Evolutionary conservation across 2,113 vertebrate species (phyloP), one percentile per base, ranked within the genome.

Genomic region (Albula goreensis): DNA sequence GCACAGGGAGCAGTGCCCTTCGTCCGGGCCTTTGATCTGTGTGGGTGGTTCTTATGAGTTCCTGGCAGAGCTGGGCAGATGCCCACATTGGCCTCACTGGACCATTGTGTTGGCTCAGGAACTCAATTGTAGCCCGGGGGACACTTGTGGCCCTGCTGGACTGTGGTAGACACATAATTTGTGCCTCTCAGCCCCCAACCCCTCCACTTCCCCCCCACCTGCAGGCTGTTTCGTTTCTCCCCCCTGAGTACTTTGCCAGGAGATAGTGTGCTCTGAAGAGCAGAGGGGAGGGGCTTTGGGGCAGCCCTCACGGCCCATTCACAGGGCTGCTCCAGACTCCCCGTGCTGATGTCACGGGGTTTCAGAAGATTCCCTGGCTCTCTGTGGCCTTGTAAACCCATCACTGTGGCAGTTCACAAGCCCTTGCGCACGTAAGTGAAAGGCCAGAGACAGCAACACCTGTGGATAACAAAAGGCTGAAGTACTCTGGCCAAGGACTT

Each of bases 141-240:
- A 78, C 25, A 56, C 52, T 85, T 53, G 66, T 22, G 25, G 66
- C 63, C 70, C 83, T 77, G 70, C 79, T 85, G 70, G 22, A 31
- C 31, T 31, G 50, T 56, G 31, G 51, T 56, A 48, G 50, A 56
- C 51, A 31, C 66, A 13, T 31, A 50, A 78, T 60, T 51, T 60
- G 74, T 85, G 84, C 22, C 19, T 80, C 19, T 12, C 74, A 49
- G 53, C 63, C 48, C 83, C 70, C 48, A 50, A 51, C 4, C 12
- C 53, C 9, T 50, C n/a, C 77, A 50, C 19, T 52, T 53, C 50
- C 12, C 70, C 19, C 25, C 53, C n/a, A 11, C 17, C 31, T 52
- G 48, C 74, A 52, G 17, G 12, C 31, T 41, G 66, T 50, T 77
- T 60, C 17, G 22, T n/a, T 0, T 78, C 50, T 15, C 22, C 56